A percentile compares a stretch with the other conserved stretches of the same genome.
phyloP scores from a whole-genome alignment of 2,888 invertebrate species.

The Selenia dentaria region DNA sequence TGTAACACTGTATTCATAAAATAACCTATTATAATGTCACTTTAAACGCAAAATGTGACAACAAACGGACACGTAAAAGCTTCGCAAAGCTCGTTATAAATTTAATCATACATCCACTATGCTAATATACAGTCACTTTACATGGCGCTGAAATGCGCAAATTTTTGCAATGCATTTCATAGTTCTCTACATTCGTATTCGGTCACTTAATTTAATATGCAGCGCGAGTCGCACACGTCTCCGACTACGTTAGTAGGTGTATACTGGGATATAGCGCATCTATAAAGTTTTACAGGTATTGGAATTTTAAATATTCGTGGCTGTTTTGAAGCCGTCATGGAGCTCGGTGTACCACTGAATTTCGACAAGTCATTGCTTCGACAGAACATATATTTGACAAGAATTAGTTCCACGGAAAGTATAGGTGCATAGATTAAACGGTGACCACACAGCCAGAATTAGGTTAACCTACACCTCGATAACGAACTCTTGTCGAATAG shows the following conservation, averaged over 20 bases:
- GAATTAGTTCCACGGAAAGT: too few relatives aligned
- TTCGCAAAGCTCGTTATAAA: conserved; percentile 2
- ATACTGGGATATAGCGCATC: not conserved
- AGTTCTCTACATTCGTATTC: not conserved
- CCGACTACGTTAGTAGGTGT: conserved; percentile 1
- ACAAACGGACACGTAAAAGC: conserved; percentile 1
- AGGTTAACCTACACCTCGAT: too few relatives aligned
- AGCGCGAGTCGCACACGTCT: conserved; percentile 8
- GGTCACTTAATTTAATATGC: conserved; percentile 17
- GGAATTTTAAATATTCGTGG: too few relatives aligned
- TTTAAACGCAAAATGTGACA: not conserved
- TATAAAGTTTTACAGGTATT: not conserved
- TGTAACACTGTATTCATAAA: too few relatives aligned
- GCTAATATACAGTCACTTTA: conserved; percentile 16
- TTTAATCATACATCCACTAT: conserved; percentile 6
- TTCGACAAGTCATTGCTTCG: too few relatives aligned
- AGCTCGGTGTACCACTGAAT: too few relatives aligned
- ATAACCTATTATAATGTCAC: not conserved
- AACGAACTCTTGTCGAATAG: too few relatives aligned
- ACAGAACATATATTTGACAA: too few relatives aligned
- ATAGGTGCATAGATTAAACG: too few relatives aligned
- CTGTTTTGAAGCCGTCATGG: too few relatives aligned
- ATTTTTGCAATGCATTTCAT: conserved; percentile 16
- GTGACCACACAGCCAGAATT: too few relatives aligned
- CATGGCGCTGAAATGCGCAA: not conserved